Base-by-base conservation (phyloP, 2,888 invertebrate genomes). In the Anoncus sp. region DNA sequence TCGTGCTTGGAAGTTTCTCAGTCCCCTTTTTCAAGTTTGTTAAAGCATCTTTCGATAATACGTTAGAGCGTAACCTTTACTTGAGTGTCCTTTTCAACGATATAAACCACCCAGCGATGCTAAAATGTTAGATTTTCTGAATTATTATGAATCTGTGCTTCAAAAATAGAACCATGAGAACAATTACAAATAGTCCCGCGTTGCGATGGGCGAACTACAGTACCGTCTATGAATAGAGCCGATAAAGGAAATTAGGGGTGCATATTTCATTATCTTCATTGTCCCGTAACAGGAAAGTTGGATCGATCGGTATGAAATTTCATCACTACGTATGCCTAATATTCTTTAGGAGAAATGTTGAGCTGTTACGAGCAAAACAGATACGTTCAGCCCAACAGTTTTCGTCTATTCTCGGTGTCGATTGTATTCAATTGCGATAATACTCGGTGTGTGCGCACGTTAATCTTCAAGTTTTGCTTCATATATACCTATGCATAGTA, bases 241-340 rank as follows among this genome's bases (percentile, higher is more conserved):
- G 12, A 38, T 38, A 38, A 2, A 38, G 38, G 12, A 9, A 38
- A 2, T 10, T 10, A 6, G 38, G 5, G 6, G 38, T 38, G 10
- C 10, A 10, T 10, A 38, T 38, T 12, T 38, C 24, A 24, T 1
- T n/a, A 38, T 38, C 6, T 51, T 51, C 12, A 24, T 51, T 24
- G 24, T 24, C 27, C 14, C 24, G 24, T n/a, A n/a, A 51, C 24
- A 16, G 16, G 6, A 47, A 62, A 45, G 24, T 40, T 7, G 38
- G 45, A n/a, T 14, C 55, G 55, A 47, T 62, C 55, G 20, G 53
- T 63, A 75, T 49, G 10, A 57, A 69, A 75, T 69, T 38, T 38
- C 38, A 38, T 10, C 38, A 38, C 38, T 12, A 12, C 10, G 10
- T 38, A 38, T 38, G 2, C 38, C 12, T 12, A 38, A 10, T 38